Evolutionary conservation across 2,888 invertebrate species (phyloP).

Genomic region (Muscina levida): DNA sequence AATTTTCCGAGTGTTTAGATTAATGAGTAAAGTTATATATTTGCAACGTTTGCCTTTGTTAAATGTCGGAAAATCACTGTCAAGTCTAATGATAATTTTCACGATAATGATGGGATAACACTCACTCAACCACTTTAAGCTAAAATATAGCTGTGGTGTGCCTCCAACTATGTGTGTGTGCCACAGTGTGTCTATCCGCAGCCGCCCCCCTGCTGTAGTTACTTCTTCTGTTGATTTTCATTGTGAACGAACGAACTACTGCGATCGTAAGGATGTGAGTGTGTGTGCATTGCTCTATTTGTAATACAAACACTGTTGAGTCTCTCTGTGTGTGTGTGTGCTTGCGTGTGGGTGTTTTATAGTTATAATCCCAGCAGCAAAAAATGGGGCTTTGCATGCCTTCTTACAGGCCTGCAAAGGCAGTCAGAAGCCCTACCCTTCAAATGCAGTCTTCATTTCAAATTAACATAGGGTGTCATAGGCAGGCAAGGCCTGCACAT

Average conservation of each 20-base stretch:
- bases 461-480: too few relatives aligned
- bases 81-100: slow-evolving; percentile 67
- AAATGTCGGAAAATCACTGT: slow-evolving; percentile 70
- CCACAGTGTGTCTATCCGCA: neutral
- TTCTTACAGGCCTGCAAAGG: too few relatives aligned
- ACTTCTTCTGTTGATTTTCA: slow-evolving; percentile 19
- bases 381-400: too few relatives aligned
- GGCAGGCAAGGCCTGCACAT: too few relatives aligned
- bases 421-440: too few relatives aligned
- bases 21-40: neutral
- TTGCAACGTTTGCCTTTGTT: slow-evolving; percentile 47
- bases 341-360: neutral
- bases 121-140: neutral
- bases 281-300: slow-evolving; percentile 14
- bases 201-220: neutral
- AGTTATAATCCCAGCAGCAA: too few relatives aligned
- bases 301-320: slow-evolving; percentile 45
- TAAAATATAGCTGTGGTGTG: neutral
- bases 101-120: slow-evolving; percentile 5
- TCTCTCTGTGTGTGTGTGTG: neutral
- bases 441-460: too few relatives aligned
- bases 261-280: neutral
- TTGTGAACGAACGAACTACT: neutral
- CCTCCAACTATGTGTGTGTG: neutral
- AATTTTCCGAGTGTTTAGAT: slow-evolving; percentile 14